A percentile compares a stretch with the other conserved stretches of the same genome.
phyloP scores from a whole-genome alignment of 2,888 invertebrate species.

The Chirona hameri region DNA sequence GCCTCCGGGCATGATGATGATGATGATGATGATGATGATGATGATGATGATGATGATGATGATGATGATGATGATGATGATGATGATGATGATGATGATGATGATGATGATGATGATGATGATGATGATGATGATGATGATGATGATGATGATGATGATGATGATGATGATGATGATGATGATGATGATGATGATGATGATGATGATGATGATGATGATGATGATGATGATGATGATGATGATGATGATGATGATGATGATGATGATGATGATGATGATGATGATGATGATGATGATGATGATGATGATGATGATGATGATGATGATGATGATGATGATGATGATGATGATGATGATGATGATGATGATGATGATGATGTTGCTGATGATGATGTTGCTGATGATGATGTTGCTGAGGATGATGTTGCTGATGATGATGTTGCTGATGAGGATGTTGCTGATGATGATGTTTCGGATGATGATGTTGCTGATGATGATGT shows the following conservation, averaged over 20 bases:
- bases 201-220: neutral
- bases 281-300: neutral
- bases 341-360: neutral
- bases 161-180: constrained; percentile 22
- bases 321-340: neutral
- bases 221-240: neutral
- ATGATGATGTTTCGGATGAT: too few species aligned
- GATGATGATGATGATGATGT: too few species aligned
- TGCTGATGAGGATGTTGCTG: too few species aligned
- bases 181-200: neutral
- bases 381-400: too few species aligned
- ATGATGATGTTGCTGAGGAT: too few species aligned
- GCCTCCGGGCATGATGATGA: neutral
- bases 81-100: constrained; percentile 22
- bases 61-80: too few species aligned
- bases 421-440: too few species aligned
- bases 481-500: too few species aligned
- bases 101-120: constrained; percentile 22
- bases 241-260: neutral
- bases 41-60: too few species aligned
- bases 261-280: neutral
- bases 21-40: too few species aligned
- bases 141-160: constrained; percentile 22
- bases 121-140: constrained; percentile 22
- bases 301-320: neutral